A percentile compares a stretch with the other conserved stretches of the same genome.
Evolutionary conservation across 2,797 vertebrate species (phyloP).

Genomic region (Tragelaphus eurycerus): DNA sequence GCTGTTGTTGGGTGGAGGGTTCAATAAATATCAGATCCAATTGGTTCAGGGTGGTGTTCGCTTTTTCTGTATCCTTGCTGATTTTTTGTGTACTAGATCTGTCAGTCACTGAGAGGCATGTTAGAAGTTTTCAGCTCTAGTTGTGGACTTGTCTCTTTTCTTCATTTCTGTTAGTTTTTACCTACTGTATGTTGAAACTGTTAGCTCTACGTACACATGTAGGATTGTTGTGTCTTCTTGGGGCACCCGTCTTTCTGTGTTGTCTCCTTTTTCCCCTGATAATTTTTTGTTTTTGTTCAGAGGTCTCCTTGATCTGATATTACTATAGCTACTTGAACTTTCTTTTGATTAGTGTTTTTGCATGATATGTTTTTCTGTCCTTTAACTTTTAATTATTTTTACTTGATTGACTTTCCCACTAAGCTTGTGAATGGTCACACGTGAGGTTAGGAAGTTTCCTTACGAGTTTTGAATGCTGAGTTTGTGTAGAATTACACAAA

Average conservation of each 20-base stretch:
- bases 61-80: neutral
- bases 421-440: neutral
- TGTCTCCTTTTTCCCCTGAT: neutral
- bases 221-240: neutral
- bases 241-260: neutral
- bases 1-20: neutral
- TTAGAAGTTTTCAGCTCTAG: neutral
- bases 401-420: neutral
- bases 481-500: neutral
- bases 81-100: neutral
- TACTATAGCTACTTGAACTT: neutral
- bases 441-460: neutral
- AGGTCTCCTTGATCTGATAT: neutral
- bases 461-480: neutral
- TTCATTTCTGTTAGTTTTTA: neutral
- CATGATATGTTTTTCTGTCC: neutral
- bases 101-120: neutral
- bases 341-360: neutral
- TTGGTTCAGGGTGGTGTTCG: neutral
- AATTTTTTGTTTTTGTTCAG: neutral
- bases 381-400: neutral
- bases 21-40: neutral
- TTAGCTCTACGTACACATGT: neutral
- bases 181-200: neutral
- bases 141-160: neutral